Percentiles rank a stretch among this genome's conserved stretches.
phyloP scores from a whole-genome alignment of 2,888 invertebrate genomes.

The Pseudococcus longispinus region DNA sequence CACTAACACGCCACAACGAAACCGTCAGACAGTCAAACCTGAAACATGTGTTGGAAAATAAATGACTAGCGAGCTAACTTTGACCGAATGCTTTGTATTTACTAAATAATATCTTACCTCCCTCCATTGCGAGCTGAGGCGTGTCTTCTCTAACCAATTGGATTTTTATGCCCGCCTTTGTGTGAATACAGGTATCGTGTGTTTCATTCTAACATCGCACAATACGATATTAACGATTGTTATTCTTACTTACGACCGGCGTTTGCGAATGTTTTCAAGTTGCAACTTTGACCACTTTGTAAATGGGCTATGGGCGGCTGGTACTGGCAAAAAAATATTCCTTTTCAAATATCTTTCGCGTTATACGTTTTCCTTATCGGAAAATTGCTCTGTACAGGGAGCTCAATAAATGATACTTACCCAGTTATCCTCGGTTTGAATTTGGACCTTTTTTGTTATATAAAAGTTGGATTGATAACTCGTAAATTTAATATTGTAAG shows the following conservation, averaged over 20 bases:
- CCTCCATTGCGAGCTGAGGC: conserved; percentile 24
- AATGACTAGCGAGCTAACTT: conserved; percentile 12
- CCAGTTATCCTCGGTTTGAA: background rate
- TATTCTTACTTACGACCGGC: background rate
- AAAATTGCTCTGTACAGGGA: background rate
- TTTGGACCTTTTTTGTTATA: no score
- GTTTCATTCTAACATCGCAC: background rate
- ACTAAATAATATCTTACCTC: conserved; percentile 27
- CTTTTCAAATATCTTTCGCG: background rate
- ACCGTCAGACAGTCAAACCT: background rate
- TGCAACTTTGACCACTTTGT: background rate
- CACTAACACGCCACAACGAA: background rate
- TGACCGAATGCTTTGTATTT: conserved; percentile 22
- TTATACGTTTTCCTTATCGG: background rate
- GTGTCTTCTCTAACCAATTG: conserved; percentile 51
- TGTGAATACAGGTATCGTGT: conserved; percentile 37
- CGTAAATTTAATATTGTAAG: no score
- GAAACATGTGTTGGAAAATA: background rate
- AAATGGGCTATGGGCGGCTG: background rate
- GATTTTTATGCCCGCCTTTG: conserved; percentile 45
- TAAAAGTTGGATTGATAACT: no score
- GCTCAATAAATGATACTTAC: no score
- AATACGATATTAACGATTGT: conserved; percentile 3
- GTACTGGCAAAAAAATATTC: background rate
- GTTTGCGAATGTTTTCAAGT: background rate